Conservation (phyloP, 2,113 vertebrate species). For the Neotragus pygmaeus region DNA sequence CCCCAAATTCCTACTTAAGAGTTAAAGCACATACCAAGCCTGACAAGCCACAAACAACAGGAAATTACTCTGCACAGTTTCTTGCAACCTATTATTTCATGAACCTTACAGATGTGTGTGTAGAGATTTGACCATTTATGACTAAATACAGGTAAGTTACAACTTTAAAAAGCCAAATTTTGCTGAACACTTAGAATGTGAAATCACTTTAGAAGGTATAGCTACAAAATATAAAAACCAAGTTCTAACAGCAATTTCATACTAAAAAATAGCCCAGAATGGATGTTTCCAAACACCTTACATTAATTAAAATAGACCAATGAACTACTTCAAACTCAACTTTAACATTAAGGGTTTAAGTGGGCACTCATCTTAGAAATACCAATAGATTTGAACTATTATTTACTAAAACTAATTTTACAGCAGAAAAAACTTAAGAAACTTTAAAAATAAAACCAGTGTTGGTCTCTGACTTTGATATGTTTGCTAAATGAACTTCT, state of each 20-base stretch:
- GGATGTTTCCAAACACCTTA: background rate
- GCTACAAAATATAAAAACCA: background rate
- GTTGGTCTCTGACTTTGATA: slow-evolving; percentile 16
- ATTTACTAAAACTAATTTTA: slow-evolving; percentile 15
- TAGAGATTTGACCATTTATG: background rate
- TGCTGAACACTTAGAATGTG: background rate
- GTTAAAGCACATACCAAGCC: slow-evolving; percentile 28
- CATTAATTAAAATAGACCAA: background rate
- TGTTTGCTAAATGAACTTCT: background rate
- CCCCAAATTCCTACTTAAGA: background rate
- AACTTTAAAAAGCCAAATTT: background rate
- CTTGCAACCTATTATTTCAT: slow-evolving; percentile 47
- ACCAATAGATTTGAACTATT: background rate
- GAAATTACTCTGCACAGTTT: slow-evolving; percentile 43
- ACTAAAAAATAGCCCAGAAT: background rate
- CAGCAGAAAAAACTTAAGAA: background rate
- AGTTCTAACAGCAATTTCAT: background rate
- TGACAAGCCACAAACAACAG: slow-evolving; percentile 42
- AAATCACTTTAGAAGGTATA: background rate
- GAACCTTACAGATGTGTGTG: background rate
- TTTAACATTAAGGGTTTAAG: slow-evolving; percentile 6
- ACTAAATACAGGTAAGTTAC: background rate
- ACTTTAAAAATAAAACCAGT: background rate
- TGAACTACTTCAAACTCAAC: background rate
- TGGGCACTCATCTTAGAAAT: background rate